Base-by-base conservation (phyloP, 1,140 invertebrate species). In the Lasioglossum albipes region DNA sequence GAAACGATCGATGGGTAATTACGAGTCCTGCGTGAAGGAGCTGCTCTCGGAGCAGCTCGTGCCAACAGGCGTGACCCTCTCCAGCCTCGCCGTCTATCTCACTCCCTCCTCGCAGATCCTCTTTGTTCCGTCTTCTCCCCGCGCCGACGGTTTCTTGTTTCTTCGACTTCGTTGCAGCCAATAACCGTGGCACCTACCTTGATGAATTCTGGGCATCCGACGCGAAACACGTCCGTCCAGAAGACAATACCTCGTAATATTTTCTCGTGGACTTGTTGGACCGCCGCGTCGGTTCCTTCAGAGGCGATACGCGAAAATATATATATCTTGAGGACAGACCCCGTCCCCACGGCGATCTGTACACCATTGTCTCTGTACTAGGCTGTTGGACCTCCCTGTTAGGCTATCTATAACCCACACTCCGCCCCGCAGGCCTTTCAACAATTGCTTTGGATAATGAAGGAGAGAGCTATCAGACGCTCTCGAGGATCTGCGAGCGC, bases 21-120 rank as follows among this genome's bases (percentile, higher is more conserved):
- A 90, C 82, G 87, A 90, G 89, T 90, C 87, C 88, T 92, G 90
- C 91, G 91, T 90, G 90, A 91, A 91, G 89, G 82, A 91, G 88
- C 89, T 88, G 88, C 85, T 87, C 87, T 88, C 81, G 84, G 86
- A 71, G 82, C 79, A 91, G 91, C 92, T 91, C 91, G 92, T 92
- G 91, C 91, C 90, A 90, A 92, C 91, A 92, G 88, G 89, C 91
- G 90, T 91, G 88, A 91, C 91, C 88, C 71, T 57, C 72, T 84
- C 72, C 84, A 59, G 68, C 72, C 22, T 49, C 66, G 36, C 36
- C 36, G 36, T 2, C 36, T 36, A 36, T 72, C 1, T 80, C 68
- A 62, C 83, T 79, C 72, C 74, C 65, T 85, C 72, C 76, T 85
- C 82, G 52, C 69, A 13, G 84, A 84, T 79, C 77, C 77, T 88